These are phyloP conservation scores for Acrocephalus arundinaceus DNA, from an alignment of 2,113 vertebrate genomes.

Conservation along the genomic window DNA sequence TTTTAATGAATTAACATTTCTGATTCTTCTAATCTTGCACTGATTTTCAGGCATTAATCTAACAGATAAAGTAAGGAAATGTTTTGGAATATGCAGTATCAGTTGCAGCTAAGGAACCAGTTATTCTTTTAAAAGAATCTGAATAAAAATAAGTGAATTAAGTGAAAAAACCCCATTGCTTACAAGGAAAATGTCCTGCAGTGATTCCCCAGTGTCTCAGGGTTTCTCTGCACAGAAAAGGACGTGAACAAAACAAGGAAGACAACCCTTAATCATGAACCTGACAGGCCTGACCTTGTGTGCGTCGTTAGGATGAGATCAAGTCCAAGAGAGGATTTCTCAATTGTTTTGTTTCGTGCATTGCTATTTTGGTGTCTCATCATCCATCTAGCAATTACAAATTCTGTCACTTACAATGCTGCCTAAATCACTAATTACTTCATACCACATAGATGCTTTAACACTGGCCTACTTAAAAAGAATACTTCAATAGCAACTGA, in stretches of 20 bases:
- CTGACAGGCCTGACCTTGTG: neutral
- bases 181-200: neutral
- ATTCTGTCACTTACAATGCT: neutral
- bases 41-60: neutral
- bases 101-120: neutral
- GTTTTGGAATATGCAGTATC: neutral
- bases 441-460: neutral
- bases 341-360: neutral
- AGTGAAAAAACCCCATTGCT: neutral
- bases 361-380: neutral
- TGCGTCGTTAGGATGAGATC: neutral
- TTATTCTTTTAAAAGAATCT: neutral
- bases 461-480: neutral
- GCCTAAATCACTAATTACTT: neutral
- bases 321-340: neutral
- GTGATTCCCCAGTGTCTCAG: neutral
- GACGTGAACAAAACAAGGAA: slow-evolving; percentile 17
- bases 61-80: neutral
- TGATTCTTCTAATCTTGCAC: neutral
- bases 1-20: neutral
- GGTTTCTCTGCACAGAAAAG: neutral
- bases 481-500: neutral
- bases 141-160: neutral
- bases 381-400: neutral
- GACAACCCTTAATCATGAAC: neutral